Base-by-base conservation (phyloP, 2,797 vertebrate species). In the Mycteria americana region DNA sequence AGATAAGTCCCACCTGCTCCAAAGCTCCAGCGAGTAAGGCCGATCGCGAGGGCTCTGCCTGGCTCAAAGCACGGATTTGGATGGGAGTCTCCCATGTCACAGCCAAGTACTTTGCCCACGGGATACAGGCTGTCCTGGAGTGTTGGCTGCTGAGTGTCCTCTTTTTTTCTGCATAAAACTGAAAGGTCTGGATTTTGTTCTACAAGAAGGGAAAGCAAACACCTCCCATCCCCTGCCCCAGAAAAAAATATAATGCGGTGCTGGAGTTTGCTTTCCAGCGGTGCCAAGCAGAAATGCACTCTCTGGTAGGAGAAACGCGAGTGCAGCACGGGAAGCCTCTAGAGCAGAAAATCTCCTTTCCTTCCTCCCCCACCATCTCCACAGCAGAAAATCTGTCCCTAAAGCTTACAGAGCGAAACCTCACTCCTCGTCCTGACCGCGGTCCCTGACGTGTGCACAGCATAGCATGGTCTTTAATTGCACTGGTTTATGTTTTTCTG, bases 231-330 rank as follows among this genome's bases (percentile, higher is more conserved):
- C 15, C 24, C 18, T 62, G 25, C 24, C 51, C 33, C 3, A 3
- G 23, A 11, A 31, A 11, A 39, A n/a, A 14, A 35, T 39, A 9
- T 11, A 15, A 8, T 11, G 21, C 2, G 2, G 18, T 9, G 27
- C 57, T 82, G 57, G 77, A 15, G 30, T 75, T 85, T 19, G 33
- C 41, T 51, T 24, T 33, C 45, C 72, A 85, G 75, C 2, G 0
- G 41, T 9, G 15, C 56, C 48, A 31, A 63, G 43, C 74, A 80
- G 50, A 41, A 70, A 13, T 2, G 5, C 3, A 1, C 25, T 30
- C 33, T 51, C 51, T 17, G 7, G 3, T 35, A 53, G 51, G n/a
- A 73, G 73, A 64, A 62, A 48, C 0, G 1, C 0, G 0, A 68
- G 59, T 3, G 43, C 28, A 37, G n/a, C 73, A 15, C 0, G 0